Conservation (phyloP, 1,140 invertebrate species). For the Apis dorsata region DNA sequence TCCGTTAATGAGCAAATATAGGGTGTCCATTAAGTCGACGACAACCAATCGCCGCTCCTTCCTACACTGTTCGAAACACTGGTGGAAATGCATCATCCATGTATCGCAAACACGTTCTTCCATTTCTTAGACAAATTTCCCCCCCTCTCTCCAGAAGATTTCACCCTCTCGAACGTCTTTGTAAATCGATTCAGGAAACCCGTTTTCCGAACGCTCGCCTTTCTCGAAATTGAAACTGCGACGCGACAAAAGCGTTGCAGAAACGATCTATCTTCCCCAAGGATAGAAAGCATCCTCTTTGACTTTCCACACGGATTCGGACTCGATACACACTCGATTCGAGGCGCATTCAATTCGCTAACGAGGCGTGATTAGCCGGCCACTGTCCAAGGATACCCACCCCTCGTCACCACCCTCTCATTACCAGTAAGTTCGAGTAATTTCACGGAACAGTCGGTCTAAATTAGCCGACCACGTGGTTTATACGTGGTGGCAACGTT, state of each 20-base stretch:
- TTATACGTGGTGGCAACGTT: constrained; percentile 56
- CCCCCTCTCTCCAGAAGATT: neutral
- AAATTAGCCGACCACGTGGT: constrained; percentile 69
- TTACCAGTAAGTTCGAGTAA: constrained; percentile 72
- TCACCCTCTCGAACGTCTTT: neutral
- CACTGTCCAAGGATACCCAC: constrained; percentile 67
- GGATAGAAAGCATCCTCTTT: constrained; percentile 52
- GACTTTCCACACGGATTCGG: constrained; percentile 57
- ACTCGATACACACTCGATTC: constrained; percentile 58
- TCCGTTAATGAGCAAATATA: constrained; percentile 76
- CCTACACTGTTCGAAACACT: constrained; percentile 25
- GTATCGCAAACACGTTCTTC: constrained; percentile 7
- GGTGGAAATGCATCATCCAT: neutral
- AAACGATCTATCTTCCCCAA: constrained; percentile 29
- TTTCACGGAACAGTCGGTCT: constrained; percentile 77
- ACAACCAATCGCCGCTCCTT: constrained; percentile 51
- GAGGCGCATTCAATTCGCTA: constrained; percentile 74
- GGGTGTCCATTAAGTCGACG: constrained; percentile 71
- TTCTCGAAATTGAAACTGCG: too few relatives aligned
- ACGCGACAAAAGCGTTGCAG: neutral
- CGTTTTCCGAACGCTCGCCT: neutral
- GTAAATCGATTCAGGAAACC: constrained; percentile 1
- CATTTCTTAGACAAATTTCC: constrained; percentile 37
- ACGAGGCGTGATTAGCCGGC: constrained; percentile 76
- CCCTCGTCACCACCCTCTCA: constrained; percentile 73